Conservation (phyloP, 2,888 invertebrate species). For the Synanthedon andrenaeformis region DNA sequence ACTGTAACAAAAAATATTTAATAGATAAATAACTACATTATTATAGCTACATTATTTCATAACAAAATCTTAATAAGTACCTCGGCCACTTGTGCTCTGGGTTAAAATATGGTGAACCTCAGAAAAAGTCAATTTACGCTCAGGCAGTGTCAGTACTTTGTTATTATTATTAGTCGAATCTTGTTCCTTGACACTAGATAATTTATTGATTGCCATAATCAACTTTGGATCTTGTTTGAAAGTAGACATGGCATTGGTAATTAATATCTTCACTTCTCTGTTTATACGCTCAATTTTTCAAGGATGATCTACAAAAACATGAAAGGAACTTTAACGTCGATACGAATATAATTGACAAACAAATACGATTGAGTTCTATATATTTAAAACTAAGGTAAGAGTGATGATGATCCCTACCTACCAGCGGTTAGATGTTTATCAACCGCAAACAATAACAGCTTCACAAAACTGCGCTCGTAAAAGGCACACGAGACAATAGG, state of each 20-base stretch:
- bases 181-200: constrained; percentile 22
- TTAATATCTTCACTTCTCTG: constrained; percentile 34
- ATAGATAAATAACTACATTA: too few species aligned
- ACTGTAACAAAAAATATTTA: too few species aligned
- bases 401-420: constrained; percentile 66
- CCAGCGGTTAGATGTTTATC: constrained; percentile 69
- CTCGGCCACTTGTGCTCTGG: constrained; percentile 8
- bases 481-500: constrained; percentile 64
- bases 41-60: too few species aligned
- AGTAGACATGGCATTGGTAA: constrained; percentile 19
- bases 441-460: constrained; percentile 69
- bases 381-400: constrained; percentile 53
- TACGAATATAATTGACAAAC: constrained; percentile 52
- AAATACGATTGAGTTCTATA: constrained; percentile 43
- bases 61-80: too few species aligned
- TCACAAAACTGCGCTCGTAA: constrained; percentile 66
- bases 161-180: constrained; percentile 7
- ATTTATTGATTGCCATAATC: constrained; percentile 45
- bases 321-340: constrained; percentile 27
- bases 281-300: constrained; percentile 53
- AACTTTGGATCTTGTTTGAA: constrained; percentile 51
- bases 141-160: constrained; percentile 28
- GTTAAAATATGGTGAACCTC: constrained; percentile 45
- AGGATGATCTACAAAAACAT: constrained; percentile 5
- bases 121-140: constrained; percentile 42